phyloP scores from a whole-genome alignment of 92 coral and sea anemone genomes.

The Heliopora coerulea region DNA sequence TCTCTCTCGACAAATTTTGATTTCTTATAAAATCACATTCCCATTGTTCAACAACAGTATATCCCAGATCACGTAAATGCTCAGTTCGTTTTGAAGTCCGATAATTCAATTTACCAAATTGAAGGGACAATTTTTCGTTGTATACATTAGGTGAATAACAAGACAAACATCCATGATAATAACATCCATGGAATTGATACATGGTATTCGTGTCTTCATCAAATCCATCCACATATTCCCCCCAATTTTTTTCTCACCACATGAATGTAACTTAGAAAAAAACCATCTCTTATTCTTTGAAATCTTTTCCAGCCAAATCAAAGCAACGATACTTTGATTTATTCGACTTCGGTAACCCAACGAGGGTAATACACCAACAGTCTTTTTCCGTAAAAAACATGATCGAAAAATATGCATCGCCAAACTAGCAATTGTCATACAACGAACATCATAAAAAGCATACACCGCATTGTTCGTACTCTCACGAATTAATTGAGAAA shows the following conservation, averaged over 20 bases:
- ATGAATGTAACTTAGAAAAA: neutral
- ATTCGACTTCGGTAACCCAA: slow-evolving; percentile 13
- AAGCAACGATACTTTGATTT: slow-evolving; percentile 9
- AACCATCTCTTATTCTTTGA: neutral
- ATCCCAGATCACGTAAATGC: too few species aligned
- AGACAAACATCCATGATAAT: neutral
- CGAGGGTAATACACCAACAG: slow-evolving; percentile 4
- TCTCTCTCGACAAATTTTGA: too few species aligned
- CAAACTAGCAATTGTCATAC: slow-evolving; percentile 21
- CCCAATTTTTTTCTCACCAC: neutral
- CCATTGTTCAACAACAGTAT: too few species aligned
- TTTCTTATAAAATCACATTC: too few species aligned
- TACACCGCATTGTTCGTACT: neutral
- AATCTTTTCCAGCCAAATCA: slow-evolving; percentile 7
- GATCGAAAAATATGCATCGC: slow-evolving; percentile 17
- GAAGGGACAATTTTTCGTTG: neutral
- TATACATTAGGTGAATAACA: neutral
- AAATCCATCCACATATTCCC: neutral
- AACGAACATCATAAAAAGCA: slow-evolving; percentile 10
- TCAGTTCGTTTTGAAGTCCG: too few species aligned
- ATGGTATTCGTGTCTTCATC: neutral
- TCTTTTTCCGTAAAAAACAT: slow-evolving; percentile 1
- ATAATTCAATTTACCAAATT: too few species aligned
- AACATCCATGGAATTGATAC: neutral
- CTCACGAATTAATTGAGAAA: slow-evolving; percentile 5